A percentile compares a stretch with the other conserved stretches of the same genome.
phyloP scores from a whole-genome alignment of 2,797 vertebrate species.

The Sarcoramphus papa region DNA sequence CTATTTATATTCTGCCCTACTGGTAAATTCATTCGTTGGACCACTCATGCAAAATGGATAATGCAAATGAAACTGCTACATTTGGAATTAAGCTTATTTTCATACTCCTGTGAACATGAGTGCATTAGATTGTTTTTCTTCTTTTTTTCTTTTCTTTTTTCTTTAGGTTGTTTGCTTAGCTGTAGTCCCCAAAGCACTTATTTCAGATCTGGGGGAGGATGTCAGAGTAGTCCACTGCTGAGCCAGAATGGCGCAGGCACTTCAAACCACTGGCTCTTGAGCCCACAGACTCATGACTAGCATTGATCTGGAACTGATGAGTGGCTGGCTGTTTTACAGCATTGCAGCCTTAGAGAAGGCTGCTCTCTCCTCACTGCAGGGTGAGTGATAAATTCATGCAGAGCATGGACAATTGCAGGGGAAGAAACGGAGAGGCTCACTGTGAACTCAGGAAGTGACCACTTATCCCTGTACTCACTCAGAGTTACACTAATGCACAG shows the following conservation, averaged over 20 bases:
- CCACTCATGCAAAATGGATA: conserved; percentile 54
- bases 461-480: background rate
- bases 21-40: conserved; percentile 23
- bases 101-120: background rate
- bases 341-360: conserved; percentile 23
- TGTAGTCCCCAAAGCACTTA: background rate
- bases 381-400: conserved; percentile 35
- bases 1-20: conserved; percentile 35
- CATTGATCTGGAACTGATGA: conserved; percentile 12
- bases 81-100: conserved; percentile 33
- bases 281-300: background rate
- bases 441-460: background rate
- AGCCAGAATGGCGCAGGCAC: background rate
- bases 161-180: background rate
- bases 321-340: conserved; percentile 35
- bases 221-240: background rate
- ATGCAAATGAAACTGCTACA: conserved; percentile 48
- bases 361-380: conserved; percentile 33
- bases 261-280: background rate
- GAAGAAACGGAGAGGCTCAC: background rate
- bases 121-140: background rate
- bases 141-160: background rate
- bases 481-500: background rate
- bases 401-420: conserved; percentile 30
- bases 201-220: background rate